phyloP scores from a whole-genome alignment of 2,113 vertebrate genomes.

The Silurus meridionalis region DNA sequence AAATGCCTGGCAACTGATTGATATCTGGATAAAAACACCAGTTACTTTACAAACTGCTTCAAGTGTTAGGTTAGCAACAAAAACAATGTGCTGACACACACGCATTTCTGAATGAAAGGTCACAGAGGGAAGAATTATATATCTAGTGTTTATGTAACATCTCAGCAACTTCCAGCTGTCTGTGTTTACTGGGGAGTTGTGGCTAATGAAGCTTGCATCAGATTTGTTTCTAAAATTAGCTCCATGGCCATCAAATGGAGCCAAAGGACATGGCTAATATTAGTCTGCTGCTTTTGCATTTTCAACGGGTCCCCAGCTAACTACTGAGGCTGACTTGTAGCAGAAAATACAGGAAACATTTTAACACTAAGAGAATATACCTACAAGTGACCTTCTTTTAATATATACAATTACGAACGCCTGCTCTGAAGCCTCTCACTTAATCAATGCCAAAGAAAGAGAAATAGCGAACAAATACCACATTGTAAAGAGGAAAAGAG shows the following conservation, averaged over 20 bases:
- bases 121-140: conserved; percentile 16
- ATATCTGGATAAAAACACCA: background rate
- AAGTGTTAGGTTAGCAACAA: background rate
- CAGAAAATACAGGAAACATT: background rate
- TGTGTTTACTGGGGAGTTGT: background rate
- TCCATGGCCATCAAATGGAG: conserved; percentile 7
- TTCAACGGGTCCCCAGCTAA: background rate
- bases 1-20: background rate
- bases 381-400: conserved; percentile 2
- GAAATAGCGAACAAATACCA: background rate
- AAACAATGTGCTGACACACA: background rate
- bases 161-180: background rate
- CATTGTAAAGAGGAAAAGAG: background rate
- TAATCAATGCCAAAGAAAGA: background rate
- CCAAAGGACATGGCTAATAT: conserved; percentile 20
- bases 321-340: background rate
- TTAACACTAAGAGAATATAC: background rate
- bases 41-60: background rate
- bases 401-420: background rate
- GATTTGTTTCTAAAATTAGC: conserved; percentile 35
- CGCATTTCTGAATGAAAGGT: conserved; percentile 12
- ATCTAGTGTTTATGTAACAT: conserved; percentile 15
- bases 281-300: conserved; percentile 9
- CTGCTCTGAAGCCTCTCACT: background rate
- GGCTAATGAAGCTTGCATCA: conserved; percentile 27